Evolutionary conservation across 2,113 vertebrate species (phyloP).

Genomic region (Empidonax traillii): DNA sequence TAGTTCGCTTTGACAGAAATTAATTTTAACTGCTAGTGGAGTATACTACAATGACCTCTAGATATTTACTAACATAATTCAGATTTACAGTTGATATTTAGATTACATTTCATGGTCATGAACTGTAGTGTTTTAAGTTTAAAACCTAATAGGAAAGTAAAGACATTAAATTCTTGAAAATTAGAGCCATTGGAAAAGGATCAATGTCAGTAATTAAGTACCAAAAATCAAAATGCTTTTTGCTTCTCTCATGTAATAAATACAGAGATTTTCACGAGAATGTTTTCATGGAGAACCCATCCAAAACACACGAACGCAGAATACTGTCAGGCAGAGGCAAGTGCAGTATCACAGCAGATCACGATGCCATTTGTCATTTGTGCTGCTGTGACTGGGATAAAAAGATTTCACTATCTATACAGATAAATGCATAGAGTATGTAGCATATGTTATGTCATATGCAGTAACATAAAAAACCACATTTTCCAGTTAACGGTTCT

Average conservation of each 20-base stretch:
- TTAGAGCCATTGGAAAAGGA: constrained; percentile 57
- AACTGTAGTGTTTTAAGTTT: constrained; percentile 47
- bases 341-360: not conserved
- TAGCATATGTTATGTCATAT: not conserved
- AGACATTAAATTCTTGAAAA: constrained; percentile 61
- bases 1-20: constrained; percentile 56
- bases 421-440: not conserved
- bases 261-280: not conserved
- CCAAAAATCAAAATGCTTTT: constrained; percentile 20
- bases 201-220: constrained; percentile 34
- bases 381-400: not conserved
- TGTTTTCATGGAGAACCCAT: not conserved
- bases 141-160: constrained; percentile 55
- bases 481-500: not conserved
- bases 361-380: not conserved
- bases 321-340: constrained; percentile 21
- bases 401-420: not conserved
- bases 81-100: constrained; percentile 49
- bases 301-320: not conserved
- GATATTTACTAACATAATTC: constrained; percentile 33
- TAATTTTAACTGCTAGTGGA: constrained; percentile 66
- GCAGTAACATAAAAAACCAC: not conserved
- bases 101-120: constrained; percentile 51
- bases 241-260: not conserved
- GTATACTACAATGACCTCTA: constrained; percentile 60